These are phyloP conservation scores for Amblyornis subalaris DNA, from an alignment of 2,113 vertebrate genomes.

Conservation along the genomic window DNA sequence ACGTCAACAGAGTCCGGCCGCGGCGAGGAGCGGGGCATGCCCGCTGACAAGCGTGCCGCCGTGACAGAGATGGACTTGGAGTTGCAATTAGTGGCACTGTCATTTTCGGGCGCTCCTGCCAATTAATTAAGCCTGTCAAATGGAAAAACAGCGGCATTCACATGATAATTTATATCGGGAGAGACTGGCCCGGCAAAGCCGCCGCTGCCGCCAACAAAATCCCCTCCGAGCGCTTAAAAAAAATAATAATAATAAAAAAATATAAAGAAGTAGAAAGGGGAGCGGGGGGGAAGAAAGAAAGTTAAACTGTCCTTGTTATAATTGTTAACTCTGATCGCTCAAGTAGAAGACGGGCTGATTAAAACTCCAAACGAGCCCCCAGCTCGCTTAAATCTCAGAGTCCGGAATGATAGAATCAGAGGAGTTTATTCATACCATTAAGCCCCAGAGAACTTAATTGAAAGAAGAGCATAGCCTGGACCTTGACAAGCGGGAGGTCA, in stretches of 20 bases:
- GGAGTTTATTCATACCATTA: slow-evolving; percentile 89
- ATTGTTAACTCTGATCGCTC: slow-evolving; percentile 75
- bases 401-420: slow-evolving; percentile 82
- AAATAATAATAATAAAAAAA: background rate
- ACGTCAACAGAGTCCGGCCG: slow-evolving; percentile 27
- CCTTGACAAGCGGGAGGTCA: slow-evolving; percentile 99
- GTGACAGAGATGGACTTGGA: slow-evolving; percentile 82
- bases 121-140: slow-evolving; percentile 90
- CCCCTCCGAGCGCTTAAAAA: slow-evolving; percentile 56
- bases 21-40: slow-evolving; percentile 57
- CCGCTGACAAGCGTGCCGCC: slow-evolving; percentile 63
- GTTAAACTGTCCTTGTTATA: slow-evolving; percentile 80
- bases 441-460: slow-evolving; percentile 95
- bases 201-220: slow-evolving; percentile 48
- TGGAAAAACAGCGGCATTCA: slow-evolving; percentile 75
- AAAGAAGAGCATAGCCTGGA: slow-evolving; percentile 90
- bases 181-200: slow-evolving; percentile 67
- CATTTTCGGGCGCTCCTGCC: slow-evolving; percentile 82
- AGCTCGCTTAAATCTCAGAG: slow-evolving; percentile 79
- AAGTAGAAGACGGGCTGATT: slow-evolving; percentile 81
- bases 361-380: slow-evolving; percentile 80
- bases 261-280: background rate
- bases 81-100: slow-evolving; percentile 88
- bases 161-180: slow-evolving; percentile 84
- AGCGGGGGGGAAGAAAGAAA: slow-evolving; percentile 50